Conservation (phyloP, 2,888 invertebrate species). For the Subacronicta megacephala region DNA sequence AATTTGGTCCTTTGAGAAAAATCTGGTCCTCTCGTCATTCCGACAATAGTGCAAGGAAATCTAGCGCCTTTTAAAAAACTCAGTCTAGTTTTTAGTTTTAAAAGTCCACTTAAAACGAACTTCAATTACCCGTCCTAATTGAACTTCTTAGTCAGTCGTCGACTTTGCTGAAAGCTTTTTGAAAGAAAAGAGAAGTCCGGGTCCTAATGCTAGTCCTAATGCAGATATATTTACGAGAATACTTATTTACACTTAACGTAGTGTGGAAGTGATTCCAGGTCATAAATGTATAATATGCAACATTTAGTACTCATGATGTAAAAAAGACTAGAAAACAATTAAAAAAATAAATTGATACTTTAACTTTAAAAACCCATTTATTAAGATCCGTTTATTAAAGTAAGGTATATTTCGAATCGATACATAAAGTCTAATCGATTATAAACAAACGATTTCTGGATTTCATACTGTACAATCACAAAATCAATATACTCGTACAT, state of each 20-base stretch:
- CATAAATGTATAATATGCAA: too few relatives aligned
- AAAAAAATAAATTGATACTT: too few relatives aligned
- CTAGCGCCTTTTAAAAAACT: slow-evolving; percentile 37
- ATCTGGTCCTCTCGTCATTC: slow-evolving; percentile 16
- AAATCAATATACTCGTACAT: too few relatives aligned
- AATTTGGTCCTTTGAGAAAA: slow-evolving; percentile 9
- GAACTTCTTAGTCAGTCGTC: slow-evolving; percentile 33
- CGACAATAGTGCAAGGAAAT: slow-evolving; percentile 27
- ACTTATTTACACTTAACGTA: neutral
- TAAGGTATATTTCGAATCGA: too few relatives aligned
- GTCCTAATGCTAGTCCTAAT: slow-evolving; percentile 23
- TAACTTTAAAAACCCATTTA: too few relatives aligned
- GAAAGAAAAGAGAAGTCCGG: slow-evolving; percentile 18
- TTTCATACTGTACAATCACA: too few relatives aligned
- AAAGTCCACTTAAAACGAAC: slow-evolving; percentile 45
- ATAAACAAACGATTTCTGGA: too few relatives aligned
- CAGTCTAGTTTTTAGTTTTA: slow-evolving; percentile 17
- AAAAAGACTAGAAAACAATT: too few relatives aligned
- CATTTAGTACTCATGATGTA: too few relatives aligned
- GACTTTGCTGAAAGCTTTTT: slow-evolving; percentile 33
- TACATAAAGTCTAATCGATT: too few relatives aligned
- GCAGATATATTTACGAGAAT: neutral
- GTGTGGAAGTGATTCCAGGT: neutral
- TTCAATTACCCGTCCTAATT: slow-evolving; percentile 47
- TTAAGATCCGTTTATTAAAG: too few relatives aligned